phyloP scores from a whole-genome alignment of 2,888 invertebrate genomes.

The Gibbula magus region DNA sequence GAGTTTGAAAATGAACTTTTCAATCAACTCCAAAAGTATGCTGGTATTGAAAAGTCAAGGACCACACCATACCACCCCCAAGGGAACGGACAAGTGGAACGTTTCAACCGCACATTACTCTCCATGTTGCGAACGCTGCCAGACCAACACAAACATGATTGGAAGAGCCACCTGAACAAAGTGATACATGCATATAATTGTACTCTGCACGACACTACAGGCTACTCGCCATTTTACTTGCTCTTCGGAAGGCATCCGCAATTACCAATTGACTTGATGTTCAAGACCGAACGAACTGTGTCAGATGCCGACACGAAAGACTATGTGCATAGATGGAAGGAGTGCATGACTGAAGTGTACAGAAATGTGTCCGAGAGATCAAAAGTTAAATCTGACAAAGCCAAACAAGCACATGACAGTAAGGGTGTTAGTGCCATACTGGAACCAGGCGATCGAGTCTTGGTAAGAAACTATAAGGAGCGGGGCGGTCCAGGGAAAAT shows the following conservation, averaged over 20 bases:
- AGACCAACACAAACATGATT: slow-evolving; percentile 16
- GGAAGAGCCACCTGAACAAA: slow-evolving; percentile 7
- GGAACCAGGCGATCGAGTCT: slow-evolving; percentile 21
- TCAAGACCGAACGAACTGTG: slow-evolving; percentile 16
- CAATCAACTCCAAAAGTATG: background rate
- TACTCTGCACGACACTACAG: background rate
- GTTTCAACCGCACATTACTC: slow-evolving; percentile 21
- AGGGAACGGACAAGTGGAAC: slow-evolving; percentile 22
- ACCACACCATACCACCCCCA: slow-evolving; percentile 17
- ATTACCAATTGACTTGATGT: background rate
- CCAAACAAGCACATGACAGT: background rate
- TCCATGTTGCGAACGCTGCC: slow-evolving; percentile 14
- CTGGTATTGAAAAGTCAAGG: slow-evolving; percentile 11
- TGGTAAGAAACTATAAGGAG: slow-evolving; percentile 24
- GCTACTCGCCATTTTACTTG: slow-evolving; percentile 14
- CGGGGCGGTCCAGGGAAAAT: slow-evolving; percentile 29
- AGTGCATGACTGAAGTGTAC: slow-evolving; percentile 11
- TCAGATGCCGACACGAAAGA: background rate
- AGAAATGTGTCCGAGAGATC: too few relatives aligned
- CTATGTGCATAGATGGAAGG: slow-evolving; percentile 23
- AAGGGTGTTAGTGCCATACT: slow-evolving; percentile 16
- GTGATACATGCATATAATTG: slow-evolving; percentile 25
- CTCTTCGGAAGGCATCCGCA: slow-evolving; percentile 16
- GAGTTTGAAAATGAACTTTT: too few relatives aligned
- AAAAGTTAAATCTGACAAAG: background rate